Base-by-base conservation (phyloP, 2,888 invertebrate genomes). In the Lepidocyrtoides sp. region DNA sequence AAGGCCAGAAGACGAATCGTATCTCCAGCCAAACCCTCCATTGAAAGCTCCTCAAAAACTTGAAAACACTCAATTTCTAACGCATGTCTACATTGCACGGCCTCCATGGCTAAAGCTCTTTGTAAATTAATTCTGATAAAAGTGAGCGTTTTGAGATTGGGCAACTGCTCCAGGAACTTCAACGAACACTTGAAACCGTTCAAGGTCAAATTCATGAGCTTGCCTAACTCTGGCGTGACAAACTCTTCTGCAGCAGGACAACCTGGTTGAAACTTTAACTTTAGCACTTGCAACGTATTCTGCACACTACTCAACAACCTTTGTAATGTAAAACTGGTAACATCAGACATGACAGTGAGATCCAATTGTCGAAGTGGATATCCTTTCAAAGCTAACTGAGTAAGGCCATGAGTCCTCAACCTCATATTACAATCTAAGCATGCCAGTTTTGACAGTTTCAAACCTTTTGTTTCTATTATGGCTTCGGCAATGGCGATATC, bases 401-500 rank as follows among this genome's bases (percentile, higher is more conserved):
- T 72, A 2, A 93, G 32, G 12, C 92, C 89, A 44, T 23, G 63
- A n/a, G 72, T 88, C 5, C 92, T 60, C 17, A 93, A 82, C 8
- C 93, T 83, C 90, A 93, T 88, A 54, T 93, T 93, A 51, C 85
- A 92, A 32, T 93, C 90, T 41, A 93, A 63, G 57, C 82, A 75
- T 7, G 89, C 81, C 82, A 93, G 63, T 41, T 89, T 91, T n/a
- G 86, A 29, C 26, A 93, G 60, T 54, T 66, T 77, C 8, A 93
- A 72, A 17, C 85, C 93, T 54, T 90, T 90, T 8, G 91, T 89
- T 26, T 93, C 93, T 23, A 92, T 89, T 32, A 93, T 90, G 51
- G 92, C 91, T 75, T 92, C 92, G 5, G 92, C 86, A 60, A 93
- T 91, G 77, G 91, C 91, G 44, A 93, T 92, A 77, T 93, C 93